Conservation (phyloP, 2,113 vertebrate species). For the Takifugu flavidus region DNA sequence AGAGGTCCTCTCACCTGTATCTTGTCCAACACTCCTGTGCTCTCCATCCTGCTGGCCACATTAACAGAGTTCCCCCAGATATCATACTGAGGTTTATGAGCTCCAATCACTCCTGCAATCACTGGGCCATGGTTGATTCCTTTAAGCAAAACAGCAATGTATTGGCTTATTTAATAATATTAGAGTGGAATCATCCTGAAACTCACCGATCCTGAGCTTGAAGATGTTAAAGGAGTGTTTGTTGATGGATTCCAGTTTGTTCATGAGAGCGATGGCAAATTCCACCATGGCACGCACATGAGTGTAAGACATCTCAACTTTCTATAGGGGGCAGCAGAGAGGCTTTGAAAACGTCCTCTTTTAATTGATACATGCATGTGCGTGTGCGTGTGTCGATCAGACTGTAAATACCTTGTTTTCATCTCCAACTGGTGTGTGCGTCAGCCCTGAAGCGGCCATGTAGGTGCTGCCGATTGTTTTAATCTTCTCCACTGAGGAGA, state of each 20-base stretch:
- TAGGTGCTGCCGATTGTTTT: constrained; percentile 90
- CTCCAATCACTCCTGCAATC: constrained; percentile 89
- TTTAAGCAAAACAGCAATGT: neutral
- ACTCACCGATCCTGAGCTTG: constrained; percentile 84
- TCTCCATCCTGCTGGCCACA: constrained; percentile 91
- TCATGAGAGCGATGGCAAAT: constrained; percentile 82
- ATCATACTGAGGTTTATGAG: constrained; percentile 90
- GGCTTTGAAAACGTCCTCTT: neutral
- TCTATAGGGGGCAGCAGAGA: constrained; percentile 69
- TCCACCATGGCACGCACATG: constrained; percentile 86
- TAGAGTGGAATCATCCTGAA: neutral
- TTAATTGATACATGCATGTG: neutral
- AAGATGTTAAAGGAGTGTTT: constrained; percentile 89
- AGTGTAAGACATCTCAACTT: constrained; percentile 72
- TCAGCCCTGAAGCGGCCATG: constrained; percentile 87
- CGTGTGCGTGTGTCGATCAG: neutral
- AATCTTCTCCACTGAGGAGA: constrained; percentile 86
- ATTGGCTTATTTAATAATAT: neutral
- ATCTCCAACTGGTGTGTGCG: constrained; percentile 37
- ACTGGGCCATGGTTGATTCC: constrained; percentile 89
- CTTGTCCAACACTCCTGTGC: constrained; percentile 84
- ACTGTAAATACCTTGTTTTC: constrained; percentile 62
- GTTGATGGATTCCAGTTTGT: constrained; percentile 83
- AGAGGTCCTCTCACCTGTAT: constrained; percentile 78
- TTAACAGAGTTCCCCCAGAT: constrained; percentile 94